Conservation (phyloP, 2,797 vertebrate species). For the Halcyon chelicuti region DNA sequence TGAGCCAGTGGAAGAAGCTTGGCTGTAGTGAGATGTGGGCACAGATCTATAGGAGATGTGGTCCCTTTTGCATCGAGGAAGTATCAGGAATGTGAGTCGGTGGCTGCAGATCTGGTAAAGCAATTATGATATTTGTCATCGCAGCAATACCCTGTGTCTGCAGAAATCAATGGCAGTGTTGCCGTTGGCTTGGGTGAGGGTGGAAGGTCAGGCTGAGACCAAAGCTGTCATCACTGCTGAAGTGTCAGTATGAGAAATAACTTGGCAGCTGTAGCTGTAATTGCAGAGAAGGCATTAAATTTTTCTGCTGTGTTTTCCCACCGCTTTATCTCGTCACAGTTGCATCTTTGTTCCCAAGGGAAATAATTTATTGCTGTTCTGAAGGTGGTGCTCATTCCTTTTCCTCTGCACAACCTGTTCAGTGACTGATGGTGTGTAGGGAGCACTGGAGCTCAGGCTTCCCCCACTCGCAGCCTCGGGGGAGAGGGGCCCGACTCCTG, state of each 20-base stretch:
- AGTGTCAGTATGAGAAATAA: background rate
- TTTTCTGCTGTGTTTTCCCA: conserved; percentile 13
- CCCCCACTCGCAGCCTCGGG: rapidly evolving
- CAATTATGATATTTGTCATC: rapidly evolving
- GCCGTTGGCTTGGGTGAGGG: background rate
- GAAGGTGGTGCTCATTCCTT: conserved; percentile 26
- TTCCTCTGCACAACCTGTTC: background rate
- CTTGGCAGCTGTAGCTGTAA: conserved; percentile 34
- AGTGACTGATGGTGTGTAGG: background rate
- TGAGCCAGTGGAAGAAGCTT: background rate
- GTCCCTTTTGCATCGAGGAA: background rate
- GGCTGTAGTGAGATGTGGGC: rapidly evolving
- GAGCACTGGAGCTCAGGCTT: background rate
- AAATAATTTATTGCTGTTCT: conserved; percentile 15
- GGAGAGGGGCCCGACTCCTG: rapidly evolving
- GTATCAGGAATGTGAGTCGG: rapidly evolving
- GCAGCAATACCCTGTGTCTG: background rate
- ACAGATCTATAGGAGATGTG: rapidly evolving
- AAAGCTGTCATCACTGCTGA: background rate
- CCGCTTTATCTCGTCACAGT: background rate
- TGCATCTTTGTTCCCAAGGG: conserved; percentile 16
- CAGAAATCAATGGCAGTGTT: rapidly evolving
- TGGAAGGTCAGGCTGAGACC: background rate
- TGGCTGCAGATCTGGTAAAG: background rate
- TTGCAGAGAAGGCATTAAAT: background rate